Base-by-base conservation (phyloP, 2,888 invertebrate genomes). In the Ferdinandea cuprea region DNA sequence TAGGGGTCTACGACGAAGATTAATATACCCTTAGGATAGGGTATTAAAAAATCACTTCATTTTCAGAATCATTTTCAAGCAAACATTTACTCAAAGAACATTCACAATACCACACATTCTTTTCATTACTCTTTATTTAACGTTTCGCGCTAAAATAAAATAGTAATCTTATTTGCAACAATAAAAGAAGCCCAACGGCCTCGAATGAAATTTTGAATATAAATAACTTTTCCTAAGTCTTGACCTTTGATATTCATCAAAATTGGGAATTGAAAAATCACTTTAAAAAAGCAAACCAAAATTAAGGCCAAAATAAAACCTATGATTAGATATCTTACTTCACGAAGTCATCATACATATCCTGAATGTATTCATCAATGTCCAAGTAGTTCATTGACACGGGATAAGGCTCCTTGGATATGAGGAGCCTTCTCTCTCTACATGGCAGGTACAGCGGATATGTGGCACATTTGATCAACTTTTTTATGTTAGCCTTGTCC, bases 331-430 rank as follows among this genome's bases (percentile, higher is more conserved):
- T 2, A 7, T 46, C 32, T 52, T 59, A 81, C 81, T 54, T 68
- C 0, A 13, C 2, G n/a, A 37, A 17, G 4, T 61, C 52, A n/a
- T 42, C n/a, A 35, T 52, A 0, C 44, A n/a, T 35, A 28, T 28
- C 56, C 3, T 35, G 17, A 32, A 30, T 46, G 2, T 28, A 19
- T 1, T 48, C 28, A 32, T 76, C 66, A 44, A 77, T 73, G 17
- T 77, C 72, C n/a, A 83, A 19, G 37, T 32, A 72, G 25, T 66
- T 83, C 50, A 73, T 63, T 2, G 58, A 6, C n/a, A 83, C 83
- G 0, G 83, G 83, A 17, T 83, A 83, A 3, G 77, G 68, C 8
- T 68, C 66, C 11, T 77, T 73, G 1, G 56, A 21, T 19, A 28
- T 21, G 7, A 32, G 6, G 5, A 32, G n/a, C 1, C 37, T 65